Base-by-base conservation (phyloP, 2,888 invertebrate genomes). In the Drosophila formosana region DNA sequence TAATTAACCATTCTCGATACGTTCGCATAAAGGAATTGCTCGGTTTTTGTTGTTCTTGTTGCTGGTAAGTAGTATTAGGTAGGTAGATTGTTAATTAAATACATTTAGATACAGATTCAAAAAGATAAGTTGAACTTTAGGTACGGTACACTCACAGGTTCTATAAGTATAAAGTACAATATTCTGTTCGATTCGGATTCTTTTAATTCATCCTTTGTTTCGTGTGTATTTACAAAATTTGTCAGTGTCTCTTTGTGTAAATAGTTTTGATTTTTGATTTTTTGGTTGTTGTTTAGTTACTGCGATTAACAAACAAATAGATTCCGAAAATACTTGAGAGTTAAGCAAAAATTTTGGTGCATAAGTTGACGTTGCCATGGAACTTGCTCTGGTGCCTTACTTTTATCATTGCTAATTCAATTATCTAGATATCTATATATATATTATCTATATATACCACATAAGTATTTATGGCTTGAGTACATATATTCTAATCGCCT, bases 1-100 rank as follows among this genome's bases (percentile, higher is more conserved):
- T 81, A 88, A 85, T 72, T 82, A 82, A 82, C 67, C 64, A 80
- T 80, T 77, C 55, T 75, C 66, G 71, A 56, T 72, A 70, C 62
- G 68, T 72, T 83, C 76, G 76, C 77, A 56, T 70, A 37, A 73
- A 71, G 85, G 85, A 84, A 79, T 84, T 87, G 81, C 74, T 60
- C 60, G 79, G 52, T 62, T 61, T 67, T 65, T 73, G 6, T 39
- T 39, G 39, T 28, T 28, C 28, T 28, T 28, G 37, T n/a, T 37
- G 37, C 4, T 37, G n/a, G n/a, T n/a, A n/a, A 37, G 37, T 37
- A 37, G 50, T 76, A 73, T 8, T 71, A 67, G 71, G 75, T 81
- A 82, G 66, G 66, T 81, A 83, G 62, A 60, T 56, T 49, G 46
- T 56, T 63, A 41, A 49, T 55, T 63, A 63, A 62, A 39, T 62